A percentile compares a stretch with the other conserved stretches of the same genome.
phyloP scores from a whole-genome alignment of 2,797 vertebrate genomes.

The Gymnothorax javanicus region DNA sequence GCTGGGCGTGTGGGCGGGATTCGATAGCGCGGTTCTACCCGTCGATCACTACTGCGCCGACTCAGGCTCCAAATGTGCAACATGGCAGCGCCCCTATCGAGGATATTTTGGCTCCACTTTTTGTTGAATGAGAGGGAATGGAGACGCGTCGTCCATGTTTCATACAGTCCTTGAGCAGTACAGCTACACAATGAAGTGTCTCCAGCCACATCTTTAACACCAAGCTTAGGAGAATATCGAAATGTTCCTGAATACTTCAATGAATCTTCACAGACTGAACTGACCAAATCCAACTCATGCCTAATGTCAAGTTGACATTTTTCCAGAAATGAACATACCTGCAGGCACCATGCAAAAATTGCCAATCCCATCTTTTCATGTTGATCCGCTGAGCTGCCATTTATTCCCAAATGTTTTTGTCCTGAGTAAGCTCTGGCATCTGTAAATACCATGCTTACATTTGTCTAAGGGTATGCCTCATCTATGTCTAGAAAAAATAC shows the following conservation, averaged over 20 bases:
- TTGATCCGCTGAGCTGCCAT: neutral
- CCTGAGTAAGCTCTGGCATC: neutral
- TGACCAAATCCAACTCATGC: neutral
- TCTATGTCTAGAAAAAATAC: neutral
- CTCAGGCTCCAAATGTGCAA: no score
- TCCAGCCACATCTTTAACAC: neutral
- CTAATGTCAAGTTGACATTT: neutral
- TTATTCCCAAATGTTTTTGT: neutral
- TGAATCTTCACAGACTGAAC: neutral
- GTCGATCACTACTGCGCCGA: no score
- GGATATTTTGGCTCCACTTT: no score
- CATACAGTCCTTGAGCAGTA: no score
- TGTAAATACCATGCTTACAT: slow-evolving; percentile 28
- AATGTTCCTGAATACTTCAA: neutral
- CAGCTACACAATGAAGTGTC: neutral
- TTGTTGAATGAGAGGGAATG: no score
- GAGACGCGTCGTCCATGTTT: no score
- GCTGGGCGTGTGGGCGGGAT: no score
- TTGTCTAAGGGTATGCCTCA: neutral
- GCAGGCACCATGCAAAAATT: neutral
- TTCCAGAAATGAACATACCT: neutral
- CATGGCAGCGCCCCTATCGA: no score
- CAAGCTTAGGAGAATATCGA: neutral
- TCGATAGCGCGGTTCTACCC: no score
- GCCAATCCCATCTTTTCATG: neutral